Conservation (phyloP, 2,888 invertebrate species). For the Ypsolopha sequella region DNA sequence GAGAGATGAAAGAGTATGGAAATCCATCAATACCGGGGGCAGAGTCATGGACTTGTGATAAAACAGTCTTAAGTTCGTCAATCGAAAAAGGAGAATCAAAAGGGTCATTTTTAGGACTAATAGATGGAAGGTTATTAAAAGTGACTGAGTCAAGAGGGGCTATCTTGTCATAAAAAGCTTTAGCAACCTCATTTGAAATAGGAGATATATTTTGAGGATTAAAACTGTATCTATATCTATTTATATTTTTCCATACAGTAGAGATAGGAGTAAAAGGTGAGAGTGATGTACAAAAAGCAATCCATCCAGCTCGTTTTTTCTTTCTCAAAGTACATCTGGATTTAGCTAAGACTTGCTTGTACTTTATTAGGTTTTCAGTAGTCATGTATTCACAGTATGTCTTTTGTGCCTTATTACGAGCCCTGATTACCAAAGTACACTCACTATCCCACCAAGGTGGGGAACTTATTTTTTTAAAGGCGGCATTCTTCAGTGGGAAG, state of each 20-base stretch:
- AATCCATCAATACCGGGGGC: too few relatives aligned
- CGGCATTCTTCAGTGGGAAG: slow-evolving; percentile 3
- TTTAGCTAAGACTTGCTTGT: not conserved
- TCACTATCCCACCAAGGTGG: slow-evolving; percentile 7
- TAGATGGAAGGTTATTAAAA: not conserved
- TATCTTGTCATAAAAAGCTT: not conserved
- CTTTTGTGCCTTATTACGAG: not conserved
- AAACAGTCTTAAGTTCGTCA: not conserved
- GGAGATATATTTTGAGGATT: not conserved
- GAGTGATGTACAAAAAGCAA: not conserved
- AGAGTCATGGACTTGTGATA: not conserved
- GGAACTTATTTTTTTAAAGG: not conserved
- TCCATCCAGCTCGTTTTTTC: not conserved
- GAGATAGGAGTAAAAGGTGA: not conserved
- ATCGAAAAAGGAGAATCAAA: not conserved
- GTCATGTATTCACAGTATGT: not conserved
- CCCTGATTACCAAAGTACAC: not conserved
- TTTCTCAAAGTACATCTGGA: not conserved
- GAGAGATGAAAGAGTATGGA: not conserved
- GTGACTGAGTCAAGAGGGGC: not conserved
- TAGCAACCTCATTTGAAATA: not conserved
- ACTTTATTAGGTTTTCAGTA: not conserved
- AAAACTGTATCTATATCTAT: not conserved
- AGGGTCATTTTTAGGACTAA: not conserved
- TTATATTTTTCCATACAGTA: not conserved